These are phyloP conservation scores for Phanerotoma sp. DNA, from an alignment of 2,888 invertebrate species.

Conservation along the genomic window DNA sequence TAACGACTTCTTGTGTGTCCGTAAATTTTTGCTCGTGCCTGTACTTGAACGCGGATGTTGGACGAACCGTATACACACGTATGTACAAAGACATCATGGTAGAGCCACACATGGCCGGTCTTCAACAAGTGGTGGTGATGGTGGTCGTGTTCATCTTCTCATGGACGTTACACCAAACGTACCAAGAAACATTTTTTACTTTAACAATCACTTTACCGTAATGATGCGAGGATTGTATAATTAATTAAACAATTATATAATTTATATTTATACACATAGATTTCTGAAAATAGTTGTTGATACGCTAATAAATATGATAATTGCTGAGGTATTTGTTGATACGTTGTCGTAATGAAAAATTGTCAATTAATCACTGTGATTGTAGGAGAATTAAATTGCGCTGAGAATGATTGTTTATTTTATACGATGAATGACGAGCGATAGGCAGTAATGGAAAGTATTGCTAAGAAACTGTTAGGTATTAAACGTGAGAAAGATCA, in stretches of 20 bases:
- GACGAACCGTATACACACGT: constrained; percentile 8
- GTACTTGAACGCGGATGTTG: constrained; percentile 34
- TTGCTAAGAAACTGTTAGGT: not conserved
- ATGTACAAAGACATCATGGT: constrained; percentile 20
- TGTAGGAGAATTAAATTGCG: too few relatives aligned
- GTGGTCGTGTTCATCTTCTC: constrained; percentile 9
- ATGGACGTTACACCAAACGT: constrained; percentile 2
- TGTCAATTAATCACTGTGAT: too few relatives aligned
- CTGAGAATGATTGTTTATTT: too few relatives aligned
- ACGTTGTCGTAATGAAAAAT: not conserved
- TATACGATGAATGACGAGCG: not conserved
- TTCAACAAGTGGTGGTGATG: constrained; percentile 50
- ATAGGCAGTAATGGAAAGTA: not conserved
- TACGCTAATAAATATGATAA: too few relatives aligned
- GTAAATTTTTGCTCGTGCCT: constrained; percentile 34
- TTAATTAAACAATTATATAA: too few relatives aligned
- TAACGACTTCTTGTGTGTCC: too few relatives aligned
- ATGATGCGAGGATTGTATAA: too few relatives aligned
- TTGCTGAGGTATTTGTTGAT: not conserved
- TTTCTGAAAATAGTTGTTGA: too few relatives aligned
- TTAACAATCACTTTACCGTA: too few relatives aligned
- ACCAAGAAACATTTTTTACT: not conserved
- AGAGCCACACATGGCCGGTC: constrained; percentile 45
- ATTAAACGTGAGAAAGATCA: too few relatives aligned
- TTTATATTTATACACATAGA: too few relatives aligned